Percentiles rank a stretch among this genome's conserved stretches.
phyloP scores from a whole-genome alignment of 92 coral and sea anemone species.

The Epizoanthus stellaris region DNA sequence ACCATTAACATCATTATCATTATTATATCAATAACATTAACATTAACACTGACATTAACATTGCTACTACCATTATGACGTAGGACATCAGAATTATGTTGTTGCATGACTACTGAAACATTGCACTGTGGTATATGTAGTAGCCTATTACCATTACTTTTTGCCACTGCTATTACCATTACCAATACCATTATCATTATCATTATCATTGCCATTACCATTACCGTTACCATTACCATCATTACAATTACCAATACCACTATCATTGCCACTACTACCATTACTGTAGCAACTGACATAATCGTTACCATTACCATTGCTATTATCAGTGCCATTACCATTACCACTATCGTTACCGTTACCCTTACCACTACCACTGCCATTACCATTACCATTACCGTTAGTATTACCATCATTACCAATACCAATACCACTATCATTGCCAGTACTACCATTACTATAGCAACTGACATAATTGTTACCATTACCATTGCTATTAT shows the following conservation, averaged over 20 bases:
- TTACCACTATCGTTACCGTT: not conserved
- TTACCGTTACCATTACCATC: not conserved
- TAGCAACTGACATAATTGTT: not conserved
- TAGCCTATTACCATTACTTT: no score
- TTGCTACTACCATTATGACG: no score
- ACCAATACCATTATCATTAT: not conserved
- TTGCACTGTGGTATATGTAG: no score
- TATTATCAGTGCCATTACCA: no score
- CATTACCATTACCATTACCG: not conserved
- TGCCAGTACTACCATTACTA: not conserved
- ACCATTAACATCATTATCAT: no score
- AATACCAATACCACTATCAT: not conserved
- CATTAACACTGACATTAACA: no score
- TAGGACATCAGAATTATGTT: no score
- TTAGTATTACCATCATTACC: not conserved
- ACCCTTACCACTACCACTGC: not conserved
- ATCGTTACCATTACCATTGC: no score
- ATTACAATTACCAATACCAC: not conserved
- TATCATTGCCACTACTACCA: not conserved
- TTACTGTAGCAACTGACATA: not conserved
- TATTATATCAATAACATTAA: no score
- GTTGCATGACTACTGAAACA: no score
- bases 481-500: no score
- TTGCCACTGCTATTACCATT: not conserved
- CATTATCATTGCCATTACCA: not conserved